phyloP scores from a whole-genome alignment of 1,140 invertebrate genomes.

The Camponotus pennsylvanicus region DNA sequence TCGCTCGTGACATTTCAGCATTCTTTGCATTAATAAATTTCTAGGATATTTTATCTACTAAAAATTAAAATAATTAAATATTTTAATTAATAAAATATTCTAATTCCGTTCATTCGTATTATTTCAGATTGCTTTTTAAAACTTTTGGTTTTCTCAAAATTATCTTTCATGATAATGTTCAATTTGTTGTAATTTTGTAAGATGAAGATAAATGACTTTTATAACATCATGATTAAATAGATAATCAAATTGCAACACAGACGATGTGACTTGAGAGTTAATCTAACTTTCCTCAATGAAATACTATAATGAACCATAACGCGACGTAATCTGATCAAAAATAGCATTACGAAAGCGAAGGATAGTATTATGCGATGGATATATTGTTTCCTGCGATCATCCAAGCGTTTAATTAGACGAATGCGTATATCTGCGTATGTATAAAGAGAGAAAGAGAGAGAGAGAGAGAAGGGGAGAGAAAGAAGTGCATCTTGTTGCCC shows the following conservation, averaged over 20 bases:
- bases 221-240: background rate
- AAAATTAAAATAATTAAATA: background rate
- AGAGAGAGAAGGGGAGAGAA: too few relatives aligned
- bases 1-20: background rate
- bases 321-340: conserved; percentile 53
- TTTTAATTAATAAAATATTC: background rate
- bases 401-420: conserved; percentile 43
- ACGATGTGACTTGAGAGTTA: background rate
- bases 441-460: too few relatives aligned
- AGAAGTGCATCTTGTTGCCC: conserved; percentile 61
- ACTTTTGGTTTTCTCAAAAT: background rate
- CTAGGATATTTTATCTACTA: background rate
- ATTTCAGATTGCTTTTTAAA: background rate
- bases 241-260: background rate
- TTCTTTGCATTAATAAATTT: background rate
- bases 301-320: conserved; percentile 1
- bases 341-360: conserved; percentile 58
- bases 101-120: background rate
- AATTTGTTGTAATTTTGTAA: background rate
- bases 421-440: background rate
- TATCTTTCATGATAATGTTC: background rate
- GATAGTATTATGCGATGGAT: conserved; percentile 68
- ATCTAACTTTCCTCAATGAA: conserved; percentile 6
- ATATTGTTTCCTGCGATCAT: conserved; percentile 43
- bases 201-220: background rate